phyloP scores from a whole-genome alignment of 2,797 vertebrate genomes.

The Amblyopsis hoosieri region DNA sequence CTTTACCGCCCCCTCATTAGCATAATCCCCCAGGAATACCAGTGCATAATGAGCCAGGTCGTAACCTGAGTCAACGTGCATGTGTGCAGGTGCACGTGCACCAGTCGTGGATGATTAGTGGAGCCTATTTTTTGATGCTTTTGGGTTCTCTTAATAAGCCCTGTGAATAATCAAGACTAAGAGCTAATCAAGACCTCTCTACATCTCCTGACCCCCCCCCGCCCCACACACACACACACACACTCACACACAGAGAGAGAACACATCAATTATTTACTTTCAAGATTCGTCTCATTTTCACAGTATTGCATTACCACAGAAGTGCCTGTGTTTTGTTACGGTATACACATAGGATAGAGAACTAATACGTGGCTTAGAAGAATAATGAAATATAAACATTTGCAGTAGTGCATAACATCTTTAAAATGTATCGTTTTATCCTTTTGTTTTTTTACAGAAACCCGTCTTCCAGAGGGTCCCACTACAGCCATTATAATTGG shows the following conservation, averaged over 20 bases:
- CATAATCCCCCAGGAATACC: constrained; percentile 69
- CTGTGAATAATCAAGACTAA: constrained; percentile 41
- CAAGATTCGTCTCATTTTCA: constrained; percentile 19
- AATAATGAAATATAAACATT: too few relatives aligned
- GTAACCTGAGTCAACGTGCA: constrained; percentile 57
- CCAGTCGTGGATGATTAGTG: constrained; percentile 66
- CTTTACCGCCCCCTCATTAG: constrained; percentile 71
- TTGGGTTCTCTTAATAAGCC: constrained; percentile 64
- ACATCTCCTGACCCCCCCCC: background rate
- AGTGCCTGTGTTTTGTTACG: background rate
- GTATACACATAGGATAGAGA: too few relatives aligned
- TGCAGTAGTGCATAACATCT: constrained; percentile 1
- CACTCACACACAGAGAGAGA: constrained; percentile 7
- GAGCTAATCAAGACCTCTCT: constrained; percentile 53
- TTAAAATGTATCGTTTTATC: background rate
- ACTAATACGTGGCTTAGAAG: too few relatives aligned
- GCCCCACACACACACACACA: constrained; percentile 1
- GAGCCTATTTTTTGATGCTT: constrained; percentile 54
- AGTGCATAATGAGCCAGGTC: constrained; percentile 63
- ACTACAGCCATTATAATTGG: constrained; percentile 74
- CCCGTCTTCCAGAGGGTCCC: constrained; percentile 44
- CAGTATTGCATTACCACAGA: background rate
- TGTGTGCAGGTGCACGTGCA: constrained; percentile 7
- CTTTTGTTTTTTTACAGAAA: constrained; percentile 44
- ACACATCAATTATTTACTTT: constrained; percentile 4